Evolutionary conservation across 2,113 vertebrate species (phyloP), one percentile per base, ranked within the genome.

Genomic region (Nesospiza acunhae): DNA sequence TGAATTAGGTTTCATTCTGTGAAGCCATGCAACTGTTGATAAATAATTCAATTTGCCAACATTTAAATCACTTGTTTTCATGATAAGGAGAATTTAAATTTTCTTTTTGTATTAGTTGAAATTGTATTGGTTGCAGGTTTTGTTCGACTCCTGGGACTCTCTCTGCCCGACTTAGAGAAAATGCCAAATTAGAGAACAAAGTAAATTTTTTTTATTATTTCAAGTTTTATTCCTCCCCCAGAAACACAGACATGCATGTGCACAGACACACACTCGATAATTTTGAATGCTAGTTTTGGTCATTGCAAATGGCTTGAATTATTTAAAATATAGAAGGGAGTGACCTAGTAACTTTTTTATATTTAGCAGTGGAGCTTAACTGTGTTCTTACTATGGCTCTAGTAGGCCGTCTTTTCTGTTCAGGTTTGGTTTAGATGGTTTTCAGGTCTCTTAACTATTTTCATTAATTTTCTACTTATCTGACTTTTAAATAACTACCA

Each of bases 1-100:
- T 91, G 89, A 93, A 93, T 31, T 70, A 47, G 55, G 39, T 87
- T 96, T 87, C 78, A 70, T 93, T 94, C 68, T 90, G 26, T 68
- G 88, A 60, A 35, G 41, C 33, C 7, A 0, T 87, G 73, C 52
- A 92, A 75, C 60, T 93, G 72, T 92, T 89, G 90, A 95, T 91
- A 96, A 96, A 93, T 86, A 81, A 60, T 90, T 93, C 26, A 68
- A 9, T 89, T 95, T 93, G 80, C 49, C 9, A 3, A 47, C 53
- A 75, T 90, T 96, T 93, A 86, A 76, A 90, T 75, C 53, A 50
- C 73, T 84, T 81, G 26, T 91, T 94, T 93, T 53, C 44, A 64
- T 0, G 14, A 91, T 90, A 76, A 96, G 64, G 47, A 74, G 15
- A 93, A 77, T 95, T 78, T 56, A 84, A 62, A 47, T 93, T 93